phyloP scores from a whole-genome alignment of 1,140 invertebrate species.

The Tetranychus urticae region DNA sequence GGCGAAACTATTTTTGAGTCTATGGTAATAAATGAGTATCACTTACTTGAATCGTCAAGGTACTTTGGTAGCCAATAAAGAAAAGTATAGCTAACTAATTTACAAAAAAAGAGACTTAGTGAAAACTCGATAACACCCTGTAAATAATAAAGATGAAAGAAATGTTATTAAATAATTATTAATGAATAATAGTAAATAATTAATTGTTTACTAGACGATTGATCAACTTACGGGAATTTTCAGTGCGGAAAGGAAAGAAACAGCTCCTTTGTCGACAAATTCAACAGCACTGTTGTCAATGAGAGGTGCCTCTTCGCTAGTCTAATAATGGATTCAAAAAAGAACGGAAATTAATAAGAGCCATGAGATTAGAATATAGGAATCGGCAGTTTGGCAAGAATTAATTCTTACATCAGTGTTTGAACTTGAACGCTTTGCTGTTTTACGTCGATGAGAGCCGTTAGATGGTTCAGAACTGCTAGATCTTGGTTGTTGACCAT shows the following conservation, averaged over 20 bases:
- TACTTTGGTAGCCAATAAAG: slow-evolving; percentile 85
- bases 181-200: no score
- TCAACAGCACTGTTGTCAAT: neutral
- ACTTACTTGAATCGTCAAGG: slow-evolving; percentile 55
- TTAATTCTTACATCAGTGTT: neutral
- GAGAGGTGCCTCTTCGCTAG: neutral
- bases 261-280: slow-evolving; percentile 29
- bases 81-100: slow-evolving; percentile 89
- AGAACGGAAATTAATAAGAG: neutral
- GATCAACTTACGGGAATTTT: slow-evolving; percentile 38
- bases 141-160: slow-evolving; percentile 13
- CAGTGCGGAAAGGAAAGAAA: slow-evolving; percentile 50
- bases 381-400: neutral
- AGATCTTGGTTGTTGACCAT: neutral
- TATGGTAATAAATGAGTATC: neutral
- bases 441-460: neutral
- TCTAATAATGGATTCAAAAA: neutral
- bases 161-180: neutral
- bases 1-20: neutral
- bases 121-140: slow-evolving; percentile 82
- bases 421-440: neutral
- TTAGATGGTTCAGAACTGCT: neutral
- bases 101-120: slow-evolving; percentile 83
- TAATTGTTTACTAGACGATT: slow-evolving; percentile 6
- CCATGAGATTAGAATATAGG: neutral